Evolutionary conservation across 2,888 invertebrate genomes (phyloP).

Genomic region (Ephialtes manifestator): DNA sequence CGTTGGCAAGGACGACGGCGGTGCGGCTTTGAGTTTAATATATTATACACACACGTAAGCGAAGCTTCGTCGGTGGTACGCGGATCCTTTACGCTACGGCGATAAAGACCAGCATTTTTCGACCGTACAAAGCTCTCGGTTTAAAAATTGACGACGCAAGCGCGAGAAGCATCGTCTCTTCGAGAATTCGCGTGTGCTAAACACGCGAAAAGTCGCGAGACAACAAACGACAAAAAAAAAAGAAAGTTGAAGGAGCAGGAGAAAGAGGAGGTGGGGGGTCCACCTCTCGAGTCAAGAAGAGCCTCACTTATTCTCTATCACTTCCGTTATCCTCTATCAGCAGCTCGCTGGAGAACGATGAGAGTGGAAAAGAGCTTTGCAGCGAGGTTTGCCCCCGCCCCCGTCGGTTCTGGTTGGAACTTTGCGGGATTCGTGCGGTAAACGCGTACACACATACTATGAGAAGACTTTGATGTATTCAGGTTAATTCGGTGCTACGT

Average conservation of each 20-base stretch:
- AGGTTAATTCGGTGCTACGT: constrained; percentile 54
- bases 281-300: constrained; percentile 39
- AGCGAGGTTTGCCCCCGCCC: background rate
- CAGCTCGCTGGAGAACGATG: constrained; percentile 20
- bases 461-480: constrained; percentile 64
- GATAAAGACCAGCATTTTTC: constrained; percentile 61
- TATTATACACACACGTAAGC: constrained; percentile 11
- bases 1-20: constrained; percentile 56
- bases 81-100: constrained; percentile 47
- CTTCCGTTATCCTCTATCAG: constrained; percentile 27
- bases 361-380: constrained; percentile 24
- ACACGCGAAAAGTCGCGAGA: constrained; percentile 63
- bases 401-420: constrained; percentile 44
- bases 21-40: constrained; percentile 62
- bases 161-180: background rate
- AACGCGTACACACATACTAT: constrained; percentile 48
- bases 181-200: constrained; percentile 47
- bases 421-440: constrained; percentile 64
- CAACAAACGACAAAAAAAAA: constrained; percentile 21
- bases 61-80: constrained; percentile 55
- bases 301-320: constrained; percentile 12
- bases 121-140: constrained; percentile 35
- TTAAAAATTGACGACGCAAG: constrained; percentile 1
- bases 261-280: background rate
- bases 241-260: constrained; percentile 2